Evolutionary conservation across 2,888 invertebrate species (phyloP).

Genomic region (Melolontha melolontha): DNA sequence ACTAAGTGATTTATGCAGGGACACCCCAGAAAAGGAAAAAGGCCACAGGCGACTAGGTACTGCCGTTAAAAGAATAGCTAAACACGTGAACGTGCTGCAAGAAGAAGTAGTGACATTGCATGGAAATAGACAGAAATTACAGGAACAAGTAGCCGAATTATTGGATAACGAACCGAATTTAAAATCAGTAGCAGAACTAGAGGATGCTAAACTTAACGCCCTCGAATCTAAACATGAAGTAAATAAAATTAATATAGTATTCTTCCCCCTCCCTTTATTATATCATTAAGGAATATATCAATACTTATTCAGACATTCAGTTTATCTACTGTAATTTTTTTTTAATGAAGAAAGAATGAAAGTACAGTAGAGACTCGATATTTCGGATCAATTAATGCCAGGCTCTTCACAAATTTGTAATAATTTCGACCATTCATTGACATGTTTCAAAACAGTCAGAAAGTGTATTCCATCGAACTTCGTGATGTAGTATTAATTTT

Average conservation of each 20-base stretch:
- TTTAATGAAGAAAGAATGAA: too few relatives aligned
- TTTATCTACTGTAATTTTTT: too few relatives aligned
- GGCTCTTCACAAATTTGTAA: too few relatives aligned
- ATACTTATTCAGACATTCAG: too few relatives aligned
- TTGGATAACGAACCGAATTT: slow-evolving; percentile 52
- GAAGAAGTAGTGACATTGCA: slow-evolving; percentile 54
- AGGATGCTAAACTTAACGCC: slow-evolving; percentile 49
- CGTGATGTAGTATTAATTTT: too few relatives aligned
- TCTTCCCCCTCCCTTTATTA: too few relatives aligned
- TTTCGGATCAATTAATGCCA: too few relatives aligned
- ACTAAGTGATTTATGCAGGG: slow-evolving; percentile 56
- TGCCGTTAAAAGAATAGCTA: slow-evolving; percentile 54
- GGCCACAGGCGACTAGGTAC: slow-evolving; percentile 55
- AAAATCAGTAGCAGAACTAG: slow-evolving; percentile 46
- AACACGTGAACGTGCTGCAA: slow-evolving; percentile 52
- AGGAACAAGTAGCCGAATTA: slow-evolving; percentile 51
- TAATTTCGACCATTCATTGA: too few relatives aligned
- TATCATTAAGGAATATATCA: too few relatives aligned
- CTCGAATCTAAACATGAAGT: slow-evolving; percentile 47
- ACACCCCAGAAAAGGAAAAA: slow-evolving; percentile 54
- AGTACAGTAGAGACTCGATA: too few relatives aligned
- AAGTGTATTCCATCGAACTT: too few relatives aligned
- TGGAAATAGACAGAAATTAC: slow-evolving; percentile 51
- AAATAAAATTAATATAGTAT: slow-evolving; percentile 9
- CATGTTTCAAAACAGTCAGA: too few relatives aligned